Conservation (phyloP, 35 echinoderm and acorn worm species). For the Nesometra sesokonis region DNA sequence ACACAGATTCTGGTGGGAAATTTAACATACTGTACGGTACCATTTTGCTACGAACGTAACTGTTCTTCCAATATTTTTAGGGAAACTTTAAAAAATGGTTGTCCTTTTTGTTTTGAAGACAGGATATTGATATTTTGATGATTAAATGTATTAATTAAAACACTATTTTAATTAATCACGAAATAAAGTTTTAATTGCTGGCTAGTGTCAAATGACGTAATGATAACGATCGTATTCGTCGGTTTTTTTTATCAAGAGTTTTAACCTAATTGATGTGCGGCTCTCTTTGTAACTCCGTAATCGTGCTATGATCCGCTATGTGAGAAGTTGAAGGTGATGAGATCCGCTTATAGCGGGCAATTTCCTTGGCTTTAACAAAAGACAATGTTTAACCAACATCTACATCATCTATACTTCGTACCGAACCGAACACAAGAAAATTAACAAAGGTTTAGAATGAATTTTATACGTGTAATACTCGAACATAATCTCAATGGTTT, state of each 20-base stretch:
- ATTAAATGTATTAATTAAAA: too few species aligned
- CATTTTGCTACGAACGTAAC: too few species aligned
- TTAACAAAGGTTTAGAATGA: neutral
- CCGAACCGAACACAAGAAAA: neutral
- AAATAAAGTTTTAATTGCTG: too few species aligned
- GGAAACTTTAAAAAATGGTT: too few species aligned
- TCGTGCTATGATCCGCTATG: neutral
- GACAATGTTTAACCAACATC: neutral
- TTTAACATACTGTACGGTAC: too few species aligned
- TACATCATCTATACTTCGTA: neutral
- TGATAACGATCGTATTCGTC: neutral
- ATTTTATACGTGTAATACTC: neutral
- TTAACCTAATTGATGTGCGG: neutral
- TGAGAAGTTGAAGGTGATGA: neutral
- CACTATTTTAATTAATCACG: too few species aligned
- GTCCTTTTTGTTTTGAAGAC: too few species aligned
- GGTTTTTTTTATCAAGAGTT: neutral
- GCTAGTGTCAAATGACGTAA: neutral
- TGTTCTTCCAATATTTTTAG: too few species aligned
- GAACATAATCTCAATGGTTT: neutral
- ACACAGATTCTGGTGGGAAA: too few species aligned
- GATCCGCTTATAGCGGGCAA: neutral
- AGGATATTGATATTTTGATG: too few species aligned
- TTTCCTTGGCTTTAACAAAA: neutral
- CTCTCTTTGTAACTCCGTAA: neutral